Evolutionary conservation across 2,797 vertebrate genomes (phyloP).

Genomic region (Arctocebus calabarensis): DNA sequence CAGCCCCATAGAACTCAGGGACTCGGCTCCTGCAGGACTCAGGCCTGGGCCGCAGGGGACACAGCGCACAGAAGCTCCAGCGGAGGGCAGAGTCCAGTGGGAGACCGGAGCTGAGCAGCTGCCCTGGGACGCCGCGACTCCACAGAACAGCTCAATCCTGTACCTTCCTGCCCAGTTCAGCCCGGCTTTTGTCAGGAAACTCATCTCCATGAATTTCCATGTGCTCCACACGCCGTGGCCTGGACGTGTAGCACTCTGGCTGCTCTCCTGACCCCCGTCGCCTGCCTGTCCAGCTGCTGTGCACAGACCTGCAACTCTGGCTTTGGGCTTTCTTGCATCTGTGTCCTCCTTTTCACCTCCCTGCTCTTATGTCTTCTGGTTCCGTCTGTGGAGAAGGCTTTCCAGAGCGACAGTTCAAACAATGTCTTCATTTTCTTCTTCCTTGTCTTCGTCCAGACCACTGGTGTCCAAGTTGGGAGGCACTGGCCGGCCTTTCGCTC

Average conservation of each 20-base stretch:
- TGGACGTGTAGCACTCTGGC: constrained; percentile 92
- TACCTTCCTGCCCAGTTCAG: constrained; percentile 94
- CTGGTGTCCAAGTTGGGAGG: constrained; percentile 97
- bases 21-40: constrained; percentile 94
- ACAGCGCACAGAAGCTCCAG: constrained; percentile 96
- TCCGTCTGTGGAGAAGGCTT: constrained; percentile 97
- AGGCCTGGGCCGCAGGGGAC: constrained; percentile 88
- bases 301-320: constrained; percentile 83
- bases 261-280: constrained; percentile 93
- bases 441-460: constrained; percentile 95
- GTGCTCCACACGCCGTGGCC: constrained; percentile 64
- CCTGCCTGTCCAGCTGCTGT: constrained; percentile 88
- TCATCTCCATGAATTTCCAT: constrained; percentile 90
- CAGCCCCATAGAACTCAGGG: constrained; percentile 93
- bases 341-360: constrained; percentile 95
- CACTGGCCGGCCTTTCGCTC: constrained; percentile 96
- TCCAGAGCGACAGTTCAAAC: constrained; percentile 98
- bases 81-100: constrained; percentile 94
- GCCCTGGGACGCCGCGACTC: constrained; percentile 90
- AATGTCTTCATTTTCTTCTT: constrained; percentile 99
- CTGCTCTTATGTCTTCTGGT: constrained; percentile 98
- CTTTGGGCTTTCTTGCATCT: constrained; percentile 96
- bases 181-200: constrained; percentile 97
- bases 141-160: constrained; percentile 94
- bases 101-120: constrained; percentile 93